phyloP scores from a whole-genome alignment of 2,888 invertebrate species.

The Shargacucullia verbasci region DNA sequence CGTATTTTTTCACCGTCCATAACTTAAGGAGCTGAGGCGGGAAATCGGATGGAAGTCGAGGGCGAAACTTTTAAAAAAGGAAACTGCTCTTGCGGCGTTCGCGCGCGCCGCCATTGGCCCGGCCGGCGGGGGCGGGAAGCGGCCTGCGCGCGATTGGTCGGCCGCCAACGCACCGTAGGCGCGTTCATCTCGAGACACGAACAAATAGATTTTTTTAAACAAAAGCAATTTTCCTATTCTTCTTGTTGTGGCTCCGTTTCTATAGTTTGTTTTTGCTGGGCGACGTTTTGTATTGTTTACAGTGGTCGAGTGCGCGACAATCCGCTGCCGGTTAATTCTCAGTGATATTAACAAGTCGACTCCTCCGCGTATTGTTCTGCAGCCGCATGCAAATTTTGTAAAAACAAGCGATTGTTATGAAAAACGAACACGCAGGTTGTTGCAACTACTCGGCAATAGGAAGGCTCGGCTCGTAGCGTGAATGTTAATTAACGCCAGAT shows the following conservation, averaged over 20 bases:
- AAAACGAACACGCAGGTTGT: slow-evolving; percentile 74
- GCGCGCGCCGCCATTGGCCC: slow-evolving; percentile 77
- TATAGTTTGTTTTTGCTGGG: slow-evolving; percentile 86
- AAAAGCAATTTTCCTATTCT: slow-evolving; percentile 89
- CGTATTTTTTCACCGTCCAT: slow-evolving; percentile 84
- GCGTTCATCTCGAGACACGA: slow-evolving; percentile 85
- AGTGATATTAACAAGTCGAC: slow-evolving; percentile 82
- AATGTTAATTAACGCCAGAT: slow-evolving; percentile 80
- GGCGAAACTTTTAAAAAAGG: slow-evolving; percentile 88
- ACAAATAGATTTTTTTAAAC: slow-evolving; percentile 89
- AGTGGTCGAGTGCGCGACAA: slow-evolving; percentile 84
- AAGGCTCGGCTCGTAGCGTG: slow-evolving; percentile 55
- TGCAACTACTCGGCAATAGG: slow-evolving; percentile 63
- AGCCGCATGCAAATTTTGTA: slow-evolving; percentile 80
- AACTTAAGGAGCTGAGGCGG: slow-evolving; percentile 85
- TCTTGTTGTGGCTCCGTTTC: slow-evolving; percentile 85
- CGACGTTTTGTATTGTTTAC: slow-evolving; percentile 87
- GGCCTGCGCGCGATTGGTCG: slow-evolving; percentile 79
- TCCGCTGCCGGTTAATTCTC: slow-evolving; percentile 87
- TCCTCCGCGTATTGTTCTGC: slow-evolving; percentile 78
- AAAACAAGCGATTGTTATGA: slow-evolving; percentile 84
- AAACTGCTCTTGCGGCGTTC: slow-evolving; percentile 84
- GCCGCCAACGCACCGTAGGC: slow-evolving; percentile 79
- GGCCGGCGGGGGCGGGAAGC: slow-evolving; percentile 80
- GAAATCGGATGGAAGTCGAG: slow-evolving; percentile 88